These are phyloP conservation scores for Rana temporaria DNA, from an alignment of 2,113 vertebrate genomes.

Conservation along the genomic window DNA sequence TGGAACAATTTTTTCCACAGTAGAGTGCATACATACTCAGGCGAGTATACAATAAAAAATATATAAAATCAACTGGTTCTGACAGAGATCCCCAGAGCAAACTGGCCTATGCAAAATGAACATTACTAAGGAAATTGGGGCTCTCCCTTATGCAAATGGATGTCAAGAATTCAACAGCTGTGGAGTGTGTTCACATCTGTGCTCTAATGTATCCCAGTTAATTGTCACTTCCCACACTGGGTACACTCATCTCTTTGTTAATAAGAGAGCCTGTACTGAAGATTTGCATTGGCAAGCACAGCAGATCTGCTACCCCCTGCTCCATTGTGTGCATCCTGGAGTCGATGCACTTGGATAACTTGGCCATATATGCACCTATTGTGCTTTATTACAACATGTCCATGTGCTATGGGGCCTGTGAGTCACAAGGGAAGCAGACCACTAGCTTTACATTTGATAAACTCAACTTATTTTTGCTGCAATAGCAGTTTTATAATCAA, in stretches of 20 bases:
- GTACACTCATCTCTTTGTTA: slow-evolving; percentile 54
- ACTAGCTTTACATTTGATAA: background rate
- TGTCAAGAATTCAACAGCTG: slow-evolving; percentile 48
- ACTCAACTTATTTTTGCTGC: background rate
- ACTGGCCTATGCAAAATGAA: slow-evolving; percentile 19
- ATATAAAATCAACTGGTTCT: slow-evolving; percentile 8
- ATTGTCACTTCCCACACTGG: slow-evolving; percentile 55
- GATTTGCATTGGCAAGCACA: slow-evolving; percentile 54
- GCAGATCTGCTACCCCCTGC: slow-evolving; percentile 26
- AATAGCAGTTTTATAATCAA: background rate
- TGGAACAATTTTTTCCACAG: no score
- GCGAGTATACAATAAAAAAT: background rate
- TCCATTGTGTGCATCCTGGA: slow-evolving; percentile 24
- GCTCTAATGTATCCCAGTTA: slow-evolving; percentile 45
- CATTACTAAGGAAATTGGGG: slow-evolving; percentile 38
- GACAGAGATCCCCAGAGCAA: background rate
- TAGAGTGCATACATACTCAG: no score
- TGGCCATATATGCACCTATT: slow-evolving; percentile 25
- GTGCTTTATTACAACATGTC: slow-evolving; percentile 40
- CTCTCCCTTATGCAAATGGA: slow-evolving; percentile 53
- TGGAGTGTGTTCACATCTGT: slow-evolving; percentile 45
- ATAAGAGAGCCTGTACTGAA: slow-evolving; percentile 35
- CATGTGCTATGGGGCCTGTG: slow-evolving; percentile 1
- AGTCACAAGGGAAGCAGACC: background rate
- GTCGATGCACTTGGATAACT: slow-evolving; percentile 42